Evolutionary conservation across 1,140 invertebrate genomes (phyloP).

Genomic region (Drosophila erecta): DNA sequence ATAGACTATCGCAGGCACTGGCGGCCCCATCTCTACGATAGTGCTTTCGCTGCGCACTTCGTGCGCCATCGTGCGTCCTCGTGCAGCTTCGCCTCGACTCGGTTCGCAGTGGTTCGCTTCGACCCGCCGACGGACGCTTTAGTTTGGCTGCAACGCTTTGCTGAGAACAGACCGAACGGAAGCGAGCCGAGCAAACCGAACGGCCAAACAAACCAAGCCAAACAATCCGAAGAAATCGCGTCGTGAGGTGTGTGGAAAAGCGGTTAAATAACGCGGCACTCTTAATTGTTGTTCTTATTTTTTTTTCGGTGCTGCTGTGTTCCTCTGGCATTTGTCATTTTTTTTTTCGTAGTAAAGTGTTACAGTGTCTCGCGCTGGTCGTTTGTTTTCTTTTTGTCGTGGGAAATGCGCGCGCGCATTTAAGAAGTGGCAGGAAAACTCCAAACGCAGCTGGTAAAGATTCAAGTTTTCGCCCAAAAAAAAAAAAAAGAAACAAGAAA

Average conservation of each 20-base stretch:
- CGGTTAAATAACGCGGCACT: conserved; percentile 19
- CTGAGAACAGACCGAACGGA: neutral
- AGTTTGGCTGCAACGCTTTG: conserved; percentile 1
- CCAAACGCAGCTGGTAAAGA: conserved; percentile 23
- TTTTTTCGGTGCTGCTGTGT: conserved; percentile 55
- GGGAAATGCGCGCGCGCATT: conserved; percentile 72
- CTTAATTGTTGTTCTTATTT: conserved; percentile 37
- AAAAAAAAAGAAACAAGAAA: conserved; percentile 8
- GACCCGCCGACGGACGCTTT: neutral
- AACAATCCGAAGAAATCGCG: conserved; percentile 24
- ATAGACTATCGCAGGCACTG: too few species aligned
- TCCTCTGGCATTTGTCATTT: conserved; percentile 10
- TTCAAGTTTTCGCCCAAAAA: conserved; percentile 9
- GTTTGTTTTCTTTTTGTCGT: conserved; percentile 42
- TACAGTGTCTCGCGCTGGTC: conserved; percentile 7
- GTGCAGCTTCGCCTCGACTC: neutral
- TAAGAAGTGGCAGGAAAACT: conserved; percentile 37
- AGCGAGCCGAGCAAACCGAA: neutral
- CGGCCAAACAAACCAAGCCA: conserved; percentile 3
- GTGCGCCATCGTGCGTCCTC: neutral
- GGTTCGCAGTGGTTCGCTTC: neutral
- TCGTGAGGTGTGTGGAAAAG: conserved; percentile 15
- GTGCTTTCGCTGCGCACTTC: too few species aligned
- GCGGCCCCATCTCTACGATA: too few species aligned
- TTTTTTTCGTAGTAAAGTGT: conserved; percentile 8